A percentile compares a stretch with the other conserved stretches of the same genome.
Evolutionary conservation across 2,888 invertebrate genomes (phyloP).

Genomic region (Cheilosia variabilis): DNA sequence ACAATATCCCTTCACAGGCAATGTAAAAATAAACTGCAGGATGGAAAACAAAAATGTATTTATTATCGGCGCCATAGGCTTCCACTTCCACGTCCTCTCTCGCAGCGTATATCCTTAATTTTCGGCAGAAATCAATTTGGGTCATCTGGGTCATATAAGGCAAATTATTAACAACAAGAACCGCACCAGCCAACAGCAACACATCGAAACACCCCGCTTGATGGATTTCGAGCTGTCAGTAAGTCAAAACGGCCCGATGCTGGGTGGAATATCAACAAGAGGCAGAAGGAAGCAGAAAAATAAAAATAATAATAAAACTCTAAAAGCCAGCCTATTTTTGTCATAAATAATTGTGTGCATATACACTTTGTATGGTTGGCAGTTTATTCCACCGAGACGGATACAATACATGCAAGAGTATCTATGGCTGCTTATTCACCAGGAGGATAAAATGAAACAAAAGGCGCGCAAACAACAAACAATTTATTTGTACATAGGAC

Average conservation of each 20-base stretch:
- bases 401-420: not conserved
- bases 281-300: not conserved
- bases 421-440: slow-evolving; percentile 8
- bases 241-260: slow-evolving; percentile 35
- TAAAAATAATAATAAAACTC: slow-evolving; percentile 37
- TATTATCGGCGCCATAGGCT: slow-evolving; percentile 18
- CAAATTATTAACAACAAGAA: slow-evolving; percentile 7
- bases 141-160: slow-evolving; percentile 56
- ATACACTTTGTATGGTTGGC: slow-evolving; percentile 17
- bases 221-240: slow-evolving; percentile 56
- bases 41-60: not conserved
- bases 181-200: slow-evolving; percentile 7
- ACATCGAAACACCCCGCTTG: slow-evolving; percentile 8
- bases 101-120: slow-evolving; percentile 45
- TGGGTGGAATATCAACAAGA: not conserved
- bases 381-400: slow-evolving; percentile 32
- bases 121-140: slow-evolving; percentile 69
- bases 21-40: slow-evolving; percentile 14
- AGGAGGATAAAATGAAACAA: slow-evolving; percentile 25
- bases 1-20: not conserved
- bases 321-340: slow-evolving; percentile 59
- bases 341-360: slow-evolving; percentile 53
- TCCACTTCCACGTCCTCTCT: not conserved
- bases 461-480: not conserved
- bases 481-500: not conserved